Evolutionary conservation across 2,797 vertebrate genomes (phyloP), one percentile per base, ranked within the genome.

Genomic region (Sitta carolinensis): DNA sequence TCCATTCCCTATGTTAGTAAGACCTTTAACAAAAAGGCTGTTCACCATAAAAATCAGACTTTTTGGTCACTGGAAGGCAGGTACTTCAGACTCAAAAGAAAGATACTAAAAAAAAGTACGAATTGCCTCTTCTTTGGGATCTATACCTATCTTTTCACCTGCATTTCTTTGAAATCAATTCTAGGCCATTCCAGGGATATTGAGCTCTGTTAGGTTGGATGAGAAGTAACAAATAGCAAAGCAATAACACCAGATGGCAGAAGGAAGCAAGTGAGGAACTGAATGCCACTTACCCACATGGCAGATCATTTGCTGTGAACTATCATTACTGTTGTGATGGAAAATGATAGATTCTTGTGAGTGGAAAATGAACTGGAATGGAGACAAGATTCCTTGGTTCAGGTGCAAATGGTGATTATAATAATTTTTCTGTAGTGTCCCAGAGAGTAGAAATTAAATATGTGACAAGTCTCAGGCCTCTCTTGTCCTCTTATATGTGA

Each of bases 151-250:
- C 57, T 76, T 87, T 79, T 84, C 70, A 84, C 9, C 51, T 84
- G 59, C 12, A 73, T 57, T 86, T 76, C 48, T 91, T 45, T 84
- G 59, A 84, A 86, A 92, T 70, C 16, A 67, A 3, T 84, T 89
- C 76, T 50, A 72, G 70, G 48, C 55, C 32, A 45, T 81, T 80
- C 38, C 84, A 92, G 66, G 27, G 63, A 72, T 47, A 81, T 48
- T 40, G 48, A 87, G 59, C 47, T 90, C 59, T 74, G 34, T 50
- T 76, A 69, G 48, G 20, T 20, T 76, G 73, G 67, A 43, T 93
- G 70, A 82, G 80, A 92, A 76, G 30, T 68, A 92, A 69, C 48
- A 92, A 75, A 95, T 8, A 97, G 85, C n/a, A 86, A 92, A 83
- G 81, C 61, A 79, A 77, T 70, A 61, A 81, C 5, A 3, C 83